Conservation (phyloP, 2,888 invertebrate species). For the Netelia virgata region DNA sequence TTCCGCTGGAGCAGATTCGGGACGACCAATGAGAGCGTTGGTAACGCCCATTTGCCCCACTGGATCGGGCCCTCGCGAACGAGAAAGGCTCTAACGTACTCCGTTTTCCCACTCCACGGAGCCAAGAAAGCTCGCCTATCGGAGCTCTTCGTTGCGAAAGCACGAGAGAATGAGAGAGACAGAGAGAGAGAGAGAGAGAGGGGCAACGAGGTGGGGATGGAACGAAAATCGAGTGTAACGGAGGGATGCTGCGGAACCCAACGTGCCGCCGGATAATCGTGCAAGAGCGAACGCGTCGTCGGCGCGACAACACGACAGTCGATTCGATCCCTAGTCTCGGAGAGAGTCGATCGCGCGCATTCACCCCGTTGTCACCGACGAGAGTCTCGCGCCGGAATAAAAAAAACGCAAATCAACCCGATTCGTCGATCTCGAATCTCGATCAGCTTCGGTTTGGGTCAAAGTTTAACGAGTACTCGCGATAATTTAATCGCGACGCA, state of each 20-base stretch:
- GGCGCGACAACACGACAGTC: slow-evolving; percentile 52
- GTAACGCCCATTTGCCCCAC: slow-evolving; percentile 74
- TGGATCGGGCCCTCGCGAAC: slow-evolving; percentile 42
- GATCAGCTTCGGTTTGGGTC: too few species aligned
- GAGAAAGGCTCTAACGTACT: slow-evolving; percentile 35
- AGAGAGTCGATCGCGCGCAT: slow-evolving; percentile 58
- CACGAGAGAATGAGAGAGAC: slow-evolving; percentile 21
- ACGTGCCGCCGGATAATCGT: slow-evolving; percentile 59
- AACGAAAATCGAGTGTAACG: slow-evolving; percentile 17
- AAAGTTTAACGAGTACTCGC: too few species aligned
- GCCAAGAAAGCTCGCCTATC: slow-evolving; percentile 60
- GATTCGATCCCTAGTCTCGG: slow-evolving; percentile 49
- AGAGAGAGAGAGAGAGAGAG: slow-evolving; percentile 32
- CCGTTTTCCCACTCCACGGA: slow-evolving; percentile 39
- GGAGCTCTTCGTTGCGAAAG: slow-evolving; percentile 47
- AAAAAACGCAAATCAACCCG: too few species aligned
- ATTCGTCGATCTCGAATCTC: too few species aligned
- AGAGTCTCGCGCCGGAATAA: too few species aligned
- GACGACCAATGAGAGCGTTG: slow-evolving; percentile 75
- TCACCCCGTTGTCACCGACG: slow-evolving; percentile 64
- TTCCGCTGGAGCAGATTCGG: slow-evolving; percentile 74
- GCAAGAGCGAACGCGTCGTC: slow-evolving; percentile 51
- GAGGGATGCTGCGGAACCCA: slow-evolving; percentile 51
- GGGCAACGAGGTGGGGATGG: slow-evolving; percentile 20
- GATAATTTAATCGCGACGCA: too few species aligned